Base-by-base conservation (phyloP, 1,140 invertebrate species). In the Ceratina calcarata region DNA sequence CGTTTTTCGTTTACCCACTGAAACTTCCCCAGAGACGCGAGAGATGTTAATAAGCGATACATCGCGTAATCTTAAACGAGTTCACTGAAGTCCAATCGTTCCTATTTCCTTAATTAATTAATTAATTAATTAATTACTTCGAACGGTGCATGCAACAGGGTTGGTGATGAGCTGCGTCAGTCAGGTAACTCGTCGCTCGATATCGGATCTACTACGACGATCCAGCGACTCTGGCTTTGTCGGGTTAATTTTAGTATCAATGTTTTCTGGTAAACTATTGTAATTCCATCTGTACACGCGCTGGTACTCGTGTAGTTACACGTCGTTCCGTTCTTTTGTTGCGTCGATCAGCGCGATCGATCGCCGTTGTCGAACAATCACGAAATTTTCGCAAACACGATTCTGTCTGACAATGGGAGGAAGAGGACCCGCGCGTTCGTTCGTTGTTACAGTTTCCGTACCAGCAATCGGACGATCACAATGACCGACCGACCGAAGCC, bases 211-310 rank as follows among this genome's bases (percentile, higher is more conserved):
- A 24, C 37, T 58, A 22, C 27, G 45, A 24, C 57, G 37, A 53
- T 20, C 37, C 7, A 53, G 16, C n/a, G n/a, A n/a, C 24, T 24
- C 49, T n/a, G 27, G 45, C 37, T 53, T 62, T n/a, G 16, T 32
- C n/a, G 82, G 64, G 69, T 71, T 84, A 80, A 83, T 74, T 83
- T 83, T 69, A 75, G 81, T 78, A 77, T 77, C 67, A 53, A 66
- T 64, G 76, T 65, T 76, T 45, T 64, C 58, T 32, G 65, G 55
- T 65, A 67, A 83, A 83, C 69, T 84, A 80, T 84, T 69, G 69
- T 70, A 77, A 83, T 75, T 65, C 62, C 57, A 10, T 7, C 6
- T 45, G 37, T 45, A 45, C 37, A 45, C 37, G 37, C 37, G 37
- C 37, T 6, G 37, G 37, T 45, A 45, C 37, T 6, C 37, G 37